These are phyloP conservation scores for Volucella inanis DNA, from an alignment of 2,888 invertebrate genomes.

Conservation along the genomic window DNA sequence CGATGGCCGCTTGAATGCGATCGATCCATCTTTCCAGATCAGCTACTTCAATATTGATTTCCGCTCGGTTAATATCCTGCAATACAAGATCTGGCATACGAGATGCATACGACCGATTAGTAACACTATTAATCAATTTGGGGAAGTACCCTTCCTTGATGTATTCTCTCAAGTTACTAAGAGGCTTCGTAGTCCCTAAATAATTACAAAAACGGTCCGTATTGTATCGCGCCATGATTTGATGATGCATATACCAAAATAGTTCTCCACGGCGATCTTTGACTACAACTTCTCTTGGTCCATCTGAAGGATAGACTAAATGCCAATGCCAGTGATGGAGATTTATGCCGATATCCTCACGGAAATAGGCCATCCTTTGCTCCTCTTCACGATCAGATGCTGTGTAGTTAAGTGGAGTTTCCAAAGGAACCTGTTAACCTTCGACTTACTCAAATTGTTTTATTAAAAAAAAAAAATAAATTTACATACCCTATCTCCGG, in stretches of 20 bases:
- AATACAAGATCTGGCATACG: slow-evolving; percentile 85
- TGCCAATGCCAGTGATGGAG: slow-evolving; percentile 96
- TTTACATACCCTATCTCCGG: slow-evolving; percentile 80
- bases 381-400: slow-evolving; percentile 88
- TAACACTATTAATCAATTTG: slow-evolving; percentile 86
- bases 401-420: slow-evolving; percentile 88
- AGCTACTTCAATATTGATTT: slow-evolving; percentile 81
- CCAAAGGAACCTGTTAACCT: slow-evolving; percentile 82
- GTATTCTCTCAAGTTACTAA: slow-evolving; percentile 87
- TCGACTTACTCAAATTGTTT: no score
- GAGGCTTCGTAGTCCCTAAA: slow-evolving; percentile 81
- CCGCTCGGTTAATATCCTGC: slow-evolving; percentile 85
- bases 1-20: slow-evolving; percentile 88
- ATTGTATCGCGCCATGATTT: slow-evolving; percentile 85
- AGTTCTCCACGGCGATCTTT: slow-evolving; percentile 88
- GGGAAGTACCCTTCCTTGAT: slow-evolving; percentile 90
- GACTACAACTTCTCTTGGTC: slow-evolving; percentile 85
- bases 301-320: slow-evolving; percentile 89
- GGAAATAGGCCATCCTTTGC: slow-evolving; percentile 90
- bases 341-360: slow-evolving; percentile 91
- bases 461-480: neutral
- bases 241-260: slow-evolving; percentile 88
- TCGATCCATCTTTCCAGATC: slow-evolving; percentile 89
- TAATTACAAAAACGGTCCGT: slow-evolving; percentile 87
- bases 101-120: slow-evolving; percentile 88